These are phyloP conservation scores for Dromaius novaehollandiae DNA, from an alignment of 2,113 vertebrate species.

Conservation along the genomic window DNA sequence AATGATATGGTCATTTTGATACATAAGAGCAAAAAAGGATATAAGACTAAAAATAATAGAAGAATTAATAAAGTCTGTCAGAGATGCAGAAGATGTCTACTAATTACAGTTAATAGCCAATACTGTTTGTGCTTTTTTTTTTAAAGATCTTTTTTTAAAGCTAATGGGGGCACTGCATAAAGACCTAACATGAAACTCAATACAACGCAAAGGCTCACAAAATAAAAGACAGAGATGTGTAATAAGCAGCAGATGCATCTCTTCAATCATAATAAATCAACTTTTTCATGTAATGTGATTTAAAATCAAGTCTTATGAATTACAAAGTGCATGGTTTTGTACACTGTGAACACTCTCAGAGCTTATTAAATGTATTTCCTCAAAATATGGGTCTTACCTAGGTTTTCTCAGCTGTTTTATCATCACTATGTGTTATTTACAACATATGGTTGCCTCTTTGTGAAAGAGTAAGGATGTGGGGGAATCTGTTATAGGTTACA, in stretches of 20 bases:
- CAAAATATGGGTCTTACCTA: background rate
- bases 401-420: background rate
- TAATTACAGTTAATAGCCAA: background rate
- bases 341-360: background rate
- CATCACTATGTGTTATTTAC: background rate
- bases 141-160: background rate
- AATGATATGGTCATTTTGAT: fast-evolving
- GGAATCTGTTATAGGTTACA: background rate
- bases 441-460: background rate
- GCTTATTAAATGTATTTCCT: background rate
- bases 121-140: background rate
- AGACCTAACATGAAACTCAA: background rate
- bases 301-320: background rate
- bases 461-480: background rate
- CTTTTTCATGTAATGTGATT: background rate
- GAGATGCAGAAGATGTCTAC: background rate
- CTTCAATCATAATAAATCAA: background rate
- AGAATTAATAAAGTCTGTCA: background rate
- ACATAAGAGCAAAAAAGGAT: background rate
- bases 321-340: background rate
- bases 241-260: background rate
- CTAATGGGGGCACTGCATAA: background rate
- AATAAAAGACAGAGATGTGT: background rate
- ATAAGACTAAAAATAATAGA: background rate
- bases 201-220: background rate